Evolutionary conservation across 2,113 vertebrate species (phyloP).

Genomic region (Hippocampus abdominalis): DNA sequence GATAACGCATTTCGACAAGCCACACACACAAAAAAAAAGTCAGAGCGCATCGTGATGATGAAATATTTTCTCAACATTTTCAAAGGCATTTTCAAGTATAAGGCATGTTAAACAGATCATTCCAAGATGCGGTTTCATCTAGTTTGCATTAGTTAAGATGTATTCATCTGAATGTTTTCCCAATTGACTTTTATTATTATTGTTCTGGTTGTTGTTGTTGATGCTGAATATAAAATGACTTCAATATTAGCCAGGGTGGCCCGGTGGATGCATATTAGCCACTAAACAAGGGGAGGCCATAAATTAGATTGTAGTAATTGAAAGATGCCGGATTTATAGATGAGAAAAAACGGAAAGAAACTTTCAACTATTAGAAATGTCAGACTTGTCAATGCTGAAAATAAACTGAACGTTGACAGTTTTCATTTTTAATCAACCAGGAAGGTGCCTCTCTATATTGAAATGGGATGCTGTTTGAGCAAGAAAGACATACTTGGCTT

Average conservation of each 20-base stretch:
- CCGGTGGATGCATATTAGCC: too few species aligned
- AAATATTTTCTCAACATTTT: neutral
- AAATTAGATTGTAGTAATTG: neutral
- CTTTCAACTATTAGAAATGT: neutral
- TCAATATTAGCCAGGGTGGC: too few species aligned
- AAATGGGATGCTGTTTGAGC: slow-evolving; percentile 38
- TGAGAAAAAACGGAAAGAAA: neutral
- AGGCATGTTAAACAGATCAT: too few species aligned
- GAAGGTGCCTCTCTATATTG: slow-evolving; percentile 13
- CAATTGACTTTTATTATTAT: too few species aligned
- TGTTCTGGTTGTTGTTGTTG: too few species aligned
- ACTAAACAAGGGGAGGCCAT: too few species aligned
- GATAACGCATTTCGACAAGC: neutral
- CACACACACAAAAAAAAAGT: neutral
- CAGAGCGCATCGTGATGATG: neutral
- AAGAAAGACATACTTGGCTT: slow-evolving; percentile 42
- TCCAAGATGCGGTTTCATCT: too few species aligned
- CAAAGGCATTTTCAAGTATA: neutral
- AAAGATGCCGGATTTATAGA: neutral
- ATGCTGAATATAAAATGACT: too few species aligned
- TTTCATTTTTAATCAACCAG: slow-evolving; percentile 26
- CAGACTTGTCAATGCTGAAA: neutral
- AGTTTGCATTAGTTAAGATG: too few species aligned
- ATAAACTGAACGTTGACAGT: slow-evolving; percentile 1
- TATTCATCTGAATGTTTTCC: too few species aligned